A percentile compares a stretch with the other conserved stretches of the same genome.
Conservation (phyloP, 2,113 vertebrate species). For the Anoplopoma fimbria region DNA sequence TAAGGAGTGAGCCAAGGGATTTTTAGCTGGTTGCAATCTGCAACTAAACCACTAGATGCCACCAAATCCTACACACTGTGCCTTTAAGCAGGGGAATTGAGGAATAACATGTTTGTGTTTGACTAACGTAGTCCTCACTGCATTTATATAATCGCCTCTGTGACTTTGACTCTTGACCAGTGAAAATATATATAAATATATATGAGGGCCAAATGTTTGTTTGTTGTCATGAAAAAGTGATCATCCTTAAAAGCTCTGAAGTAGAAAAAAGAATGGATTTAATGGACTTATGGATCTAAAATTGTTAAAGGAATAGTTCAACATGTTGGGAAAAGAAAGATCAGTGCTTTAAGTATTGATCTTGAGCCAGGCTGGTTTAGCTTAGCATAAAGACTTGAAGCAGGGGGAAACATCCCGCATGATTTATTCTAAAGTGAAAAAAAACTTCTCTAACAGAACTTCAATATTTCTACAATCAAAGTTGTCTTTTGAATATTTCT, state of each 20-base stretch:
- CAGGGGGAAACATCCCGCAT: not conserved
- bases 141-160: slow-evolving; percentile 17
- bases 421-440: not conserved
- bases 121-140: slow-evolving; percentile 1
- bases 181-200: not conserved
- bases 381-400: not conserved
- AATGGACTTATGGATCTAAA: not conserved
- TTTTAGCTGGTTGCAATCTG: not conserved
- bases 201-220: not conserved
- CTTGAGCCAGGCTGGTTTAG: not conserved
- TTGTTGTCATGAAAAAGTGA: not conserved
- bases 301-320: not conserved
- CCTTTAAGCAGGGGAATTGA: not conserved
- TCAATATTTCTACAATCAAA: too few species aligned
- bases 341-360: not conserved
- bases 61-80: not conserved
- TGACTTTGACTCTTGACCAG: slow-evolving; percentile 15
- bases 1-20: too few species aligned
- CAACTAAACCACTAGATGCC: not conserved
- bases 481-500: not conserved
- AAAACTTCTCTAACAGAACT: not conserved
- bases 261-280: too few species aligned
- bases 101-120: not conserved
- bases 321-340: not conserved
- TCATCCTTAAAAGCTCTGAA: slow-evolving; percentile 1